These are phyloP conservation scores for Torymus aiolomorphi DNA, from an alignment of 2,888 invertebrate species.

Conservation along the genomic window DNA sequence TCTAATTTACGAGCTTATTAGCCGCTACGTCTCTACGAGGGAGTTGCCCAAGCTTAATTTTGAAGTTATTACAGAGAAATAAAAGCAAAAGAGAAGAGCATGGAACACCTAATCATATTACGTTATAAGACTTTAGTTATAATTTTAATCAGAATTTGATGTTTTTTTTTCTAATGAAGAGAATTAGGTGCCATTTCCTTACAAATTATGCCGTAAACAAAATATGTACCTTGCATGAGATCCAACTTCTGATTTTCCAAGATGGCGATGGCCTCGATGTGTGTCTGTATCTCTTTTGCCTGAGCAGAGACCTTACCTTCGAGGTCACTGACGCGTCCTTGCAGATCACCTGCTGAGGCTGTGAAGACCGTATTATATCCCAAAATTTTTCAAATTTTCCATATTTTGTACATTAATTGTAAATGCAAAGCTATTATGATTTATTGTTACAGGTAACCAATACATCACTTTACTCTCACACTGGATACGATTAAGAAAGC, in stretches of 20 bases:
- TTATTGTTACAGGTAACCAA: slow-evolving; percentile 14
- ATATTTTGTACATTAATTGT: slow-evolving; percentile 1
- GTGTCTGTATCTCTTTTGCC: slow-evolving; percentile 76
- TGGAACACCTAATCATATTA: too few relatives aligned
- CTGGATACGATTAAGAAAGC: not conserved
- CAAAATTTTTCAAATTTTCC: slow-evolving; percentile 56
- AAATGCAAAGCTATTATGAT: not conserved
- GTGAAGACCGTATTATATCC: slow-evolving; percentile 70
- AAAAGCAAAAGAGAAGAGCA: too few relatives aligned
- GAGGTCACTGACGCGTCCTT: slow-evolving; percentile 70
- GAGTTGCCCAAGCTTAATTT: too few relatives aligned
- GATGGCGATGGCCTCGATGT: slow-evolving; percentile 79
- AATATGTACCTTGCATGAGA: slow-evolving; percentile 79
- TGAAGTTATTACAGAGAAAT: too few relatives aligned
- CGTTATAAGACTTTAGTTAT: too few relatives aligned
- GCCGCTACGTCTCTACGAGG: too few relatives aligned
- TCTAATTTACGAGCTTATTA: slow-evolving; percentile 13
- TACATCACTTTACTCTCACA: slow-evolving; percentile 19
- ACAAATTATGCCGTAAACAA: too few relatives aligned
- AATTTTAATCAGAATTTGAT: too few relatives aligned
- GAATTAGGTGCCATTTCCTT: too few relatives aligned
- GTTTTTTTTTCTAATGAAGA: too few relatives aligned
- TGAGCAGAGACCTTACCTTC: slow-evolving; percentile 71
- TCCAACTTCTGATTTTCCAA: slow-evolving; percentile 83
- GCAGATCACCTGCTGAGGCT: slow-evolving; percentile 72